phyloP scores from a whole-genome alignment of 2,888 invertebrate genomes.

The Drosophila picticornis region DNA sequence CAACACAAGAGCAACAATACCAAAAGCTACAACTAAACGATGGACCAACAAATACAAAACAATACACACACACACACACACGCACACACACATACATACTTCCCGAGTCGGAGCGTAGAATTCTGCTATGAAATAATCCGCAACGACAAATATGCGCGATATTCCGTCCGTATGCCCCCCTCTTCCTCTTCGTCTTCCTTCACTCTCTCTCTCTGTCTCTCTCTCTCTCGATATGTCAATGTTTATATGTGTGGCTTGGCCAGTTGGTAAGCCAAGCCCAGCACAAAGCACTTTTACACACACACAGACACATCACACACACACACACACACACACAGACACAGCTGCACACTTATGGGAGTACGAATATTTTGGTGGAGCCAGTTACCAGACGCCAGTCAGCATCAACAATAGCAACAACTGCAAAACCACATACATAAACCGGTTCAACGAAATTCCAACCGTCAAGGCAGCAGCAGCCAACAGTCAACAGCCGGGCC shows the following conservation, averaged over 20 bases:
- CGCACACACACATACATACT: slow-evolving; percentile 19
- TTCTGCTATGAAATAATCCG: slow-evolving; percentile 78
- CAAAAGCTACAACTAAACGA: slow-evolving; percentile 26
- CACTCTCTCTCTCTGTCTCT: slow-evolving; percentile 5
- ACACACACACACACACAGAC: slow-evolving; percentile 15
- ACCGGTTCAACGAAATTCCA: slow-evolving; percentile 80
- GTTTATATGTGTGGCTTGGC: slow-evolving; percentile 65
- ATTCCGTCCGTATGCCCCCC: slow-evolving; percentile 33
- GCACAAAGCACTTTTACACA: slow-evolving; percentile 56
- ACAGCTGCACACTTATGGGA: slow-evolving; percentile 21
- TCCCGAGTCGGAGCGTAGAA: slow-evolving; percentile 53
- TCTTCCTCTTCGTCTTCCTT: background rate
- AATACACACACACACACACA: slow-evolving; percentile 13
- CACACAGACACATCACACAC: slow-evolving; percentile 8
- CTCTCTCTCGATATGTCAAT: slow-evolving; percentile 36
- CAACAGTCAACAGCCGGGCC: slow-evolving; percentile 46
- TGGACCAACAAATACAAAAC: slow-evolving; percentile 25
- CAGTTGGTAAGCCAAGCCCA: slow-evolving; percentile 79
- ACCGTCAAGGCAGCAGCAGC: slow-evolving; percentile 54
- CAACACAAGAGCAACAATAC: slow-evolving; percentile 14
- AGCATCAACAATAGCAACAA: slow-evolving; percentile 59
- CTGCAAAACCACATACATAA: slow-evolving; percentile 73
- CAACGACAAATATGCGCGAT: slow-evolving; percentile 80
- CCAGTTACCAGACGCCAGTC: slow-evolving; percentile 75
- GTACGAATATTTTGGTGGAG: slow-evolving; percentile 64